Percentiles rank a stretch among this genome's conserved stretches.
These are phyloP conservation scores for Gavia stellata DNA, from an alignment of 2,113 vertebrate genomes.

Conservation along the genomic window DNA sequence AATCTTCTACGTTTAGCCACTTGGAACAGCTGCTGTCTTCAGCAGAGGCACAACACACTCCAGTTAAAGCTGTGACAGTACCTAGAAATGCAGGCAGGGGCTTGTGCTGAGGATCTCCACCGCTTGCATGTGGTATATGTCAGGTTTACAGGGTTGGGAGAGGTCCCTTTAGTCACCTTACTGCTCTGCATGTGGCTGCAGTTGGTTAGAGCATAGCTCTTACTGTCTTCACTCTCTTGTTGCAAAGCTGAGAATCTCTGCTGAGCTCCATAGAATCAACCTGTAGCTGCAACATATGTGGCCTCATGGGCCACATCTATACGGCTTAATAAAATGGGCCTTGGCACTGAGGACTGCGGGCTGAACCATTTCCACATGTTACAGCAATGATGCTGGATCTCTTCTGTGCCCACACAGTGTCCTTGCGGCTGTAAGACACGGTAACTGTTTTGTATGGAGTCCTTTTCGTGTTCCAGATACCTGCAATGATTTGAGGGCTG, in stretches of 20 bases:
- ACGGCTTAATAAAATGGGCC: neutral
- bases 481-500: neutral
- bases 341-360: neutral
- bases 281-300: too few species aligned
- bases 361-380: neutral
- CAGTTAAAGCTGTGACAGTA: neutral
- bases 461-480: neutral
- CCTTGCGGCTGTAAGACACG: neutral
- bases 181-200: neutral
- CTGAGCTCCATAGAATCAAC: fast-evolving
- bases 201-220: neutral
- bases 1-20: neutral
- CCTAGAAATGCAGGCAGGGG: neutral
- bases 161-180: neutral
- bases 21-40: neutral
- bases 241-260: neutral
- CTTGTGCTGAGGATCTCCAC: neutral
- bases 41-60: neutral
- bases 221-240: neutral
- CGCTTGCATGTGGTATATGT: neutral
- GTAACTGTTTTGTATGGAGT: neutral
- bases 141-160: neutral
- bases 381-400: neutral
- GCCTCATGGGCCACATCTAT: neutral
- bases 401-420: neutral